Evolutionary conservation across 2,888 invertebrate genomes (phyloP), one percentile per base, ranked within the genome.

Genomic region (Chirona hameri): DNA sequence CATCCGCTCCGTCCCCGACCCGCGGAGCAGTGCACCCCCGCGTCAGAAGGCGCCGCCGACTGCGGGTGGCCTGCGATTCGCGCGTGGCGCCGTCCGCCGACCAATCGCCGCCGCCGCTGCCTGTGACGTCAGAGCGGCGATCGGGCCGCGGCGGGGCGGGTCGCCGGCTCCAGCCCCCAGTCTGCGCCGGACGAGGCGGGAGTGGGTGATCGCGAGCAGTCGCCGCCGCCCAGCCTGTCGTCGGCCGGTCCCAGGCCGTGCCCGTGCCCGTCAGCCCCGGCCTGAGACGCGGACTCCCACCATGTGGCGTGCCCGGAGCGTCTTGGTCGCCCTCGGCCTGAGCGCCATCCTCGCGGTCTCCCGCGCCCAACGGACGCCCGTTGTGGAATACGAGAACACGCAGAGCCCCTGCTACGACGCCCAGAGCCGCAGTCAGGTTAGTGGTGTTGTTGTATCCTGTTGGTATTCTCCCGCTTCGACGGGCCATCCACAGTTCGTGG

Each of bases 361-460:
- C 24, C 1, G 24, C 21, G 46, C 76, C 3, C 76, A 76, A 46
- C 39, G 76, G 21, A 0, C 46, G 39, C 76, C 46, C 14, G 76
- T 12, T 1, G 76, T 46, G 2, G 76, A 76, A 24, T 24, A 76
- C 39, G 46, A 76, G 46, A 76, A 76, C 76, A 24, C 24, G 1
- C 76, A 21, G 76, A 76, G 76, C 24, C 76, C 76, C 76, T 76
- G 76, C 76, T 76, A 76, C 76, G 76, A 76, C 76, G 7, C 76
- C 9, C 76, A 24, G 76, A 46, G 76, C 24, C 21, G 24, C 76
- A 76, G 76, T 39, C 76, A 76, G 76, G 76, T 76, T 39, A 76
- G 76, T 76, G 76, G 72, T 27, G 12, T 27, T 27, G 31, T 9
- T 29, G 69, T 14, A 7, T 60, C 60, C 55, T 55, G 15, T 14